These are phyloP conservation scores for Venturia canescens DNA, from an alignment of 1,140 invertebrate genomes.

Conservation along the genomic window DNA sequence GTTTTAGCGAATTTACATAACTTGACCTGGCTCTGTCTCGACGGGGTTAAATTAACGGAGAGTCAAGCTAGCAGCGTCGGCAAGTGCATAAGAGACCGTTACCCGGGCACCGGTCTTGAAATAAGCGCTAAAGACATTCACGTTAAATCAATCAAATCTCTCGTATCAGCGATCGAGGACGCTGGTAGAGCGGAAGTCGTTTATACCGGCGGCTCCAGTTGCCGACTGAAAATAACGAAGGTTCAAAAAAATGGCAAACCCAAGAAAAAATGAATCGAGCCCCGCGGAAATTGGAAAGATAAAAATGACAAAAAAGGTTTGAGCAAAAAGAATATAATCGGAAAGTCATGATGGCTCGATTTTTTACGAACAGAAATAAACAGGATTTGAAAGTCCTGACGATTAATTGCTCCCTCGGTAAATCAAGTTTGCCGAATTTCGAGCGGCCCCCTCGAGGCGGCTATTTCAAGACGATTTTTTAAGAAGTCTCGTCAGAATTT, in stretches of 20 bases:
- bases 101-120: constrained; percentile 69
- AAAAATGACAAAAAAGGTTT: neutral
- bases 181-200: constrained; percentile 72
- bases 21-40: constrained; percentile 74
- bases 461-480: too few relatives aligned
- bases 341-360: constrained; percentile 22
- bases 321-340: neutral
- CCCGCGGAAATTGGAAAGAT: neutral
- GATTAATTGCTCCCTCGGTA: neutral
- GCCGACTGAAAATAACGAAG: constrained; percentile 66
- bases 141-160: constrained; percentile 70
- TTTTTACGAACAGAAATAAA: neutral
- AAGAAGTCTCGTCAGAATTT: too few relatives aligned
- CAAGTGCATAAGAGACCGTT: constrained; percentile 74
- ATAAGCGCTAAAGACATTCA: constrained; percentile 74
- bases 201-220: constrained; percentile 72
- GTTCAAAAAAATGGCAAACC: constrained; percentile 63
- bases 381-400: constrained; percentile 4
- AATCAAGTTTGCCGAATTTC: constrained; percentile 48
- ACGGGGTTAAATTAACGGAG: constrained; percentile 71
- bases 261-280: constrained; percentile 62
- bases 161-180: constrained; percentile 72
- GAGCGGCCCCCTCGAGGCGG: constrained; percentile 37
- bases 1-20: constrained; percentile 71
- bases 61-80: constrained; percentile 70